phyloP scores from a whole-genome alignment of 1,140 invertebrate species.

The Rhopalosiphum padi region DNA sequence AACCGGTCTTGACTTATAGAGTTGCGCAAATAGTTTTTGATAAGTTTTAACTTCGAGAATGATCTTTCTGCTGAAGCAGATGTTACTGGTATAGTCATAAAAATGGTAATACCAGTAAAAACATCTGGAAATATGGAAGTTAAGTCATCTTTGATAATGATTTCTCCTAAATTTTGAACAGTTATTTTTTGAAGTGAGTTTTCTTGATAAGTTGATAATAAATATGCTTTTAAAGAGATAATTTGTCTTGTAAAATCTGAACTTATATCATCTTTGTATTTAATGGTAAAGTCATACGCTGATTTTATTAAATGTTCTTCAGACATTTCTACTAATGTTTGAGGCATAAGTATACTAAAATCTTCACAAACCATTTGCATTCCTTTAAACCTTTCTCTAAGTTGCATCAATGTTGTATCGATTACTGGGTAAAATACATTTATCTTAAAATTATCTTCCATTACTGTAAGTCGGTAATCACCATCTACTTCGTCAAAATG shows the following conservation, averaged over 20 bases:
- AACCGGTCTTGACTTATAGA: too few relatives aligned
- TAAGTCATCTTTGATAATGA: too few relatives aligned
- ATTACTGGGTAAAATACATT: not conserved
- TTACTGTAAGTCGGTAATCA: not conserved
- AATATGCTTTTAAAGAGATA: not conserved
- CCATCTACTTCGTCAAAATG: not conserved
- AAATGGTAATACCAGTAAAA: not conserved
- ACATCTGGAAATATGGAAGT: not conserved
- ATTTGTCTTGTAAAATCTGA: not conserved
- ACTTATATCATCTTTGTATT: not conserved
- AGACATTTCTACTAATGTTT: not conserved
- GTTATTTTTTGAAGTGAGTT: too few relatives aligned
- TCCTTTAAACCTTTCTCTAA: not conserved
- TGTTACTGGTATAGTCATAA: not conserved
- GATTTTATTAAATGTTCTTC: not conserved
- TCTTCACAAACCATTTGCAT: not conserved
- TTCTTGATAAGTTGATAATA: not conserved
- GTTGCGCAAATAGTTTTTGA: not conserved
- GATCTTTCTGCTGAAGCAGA: not conserved
- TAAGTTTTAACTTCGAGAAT: not conserved
- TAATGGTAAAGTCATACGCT: not conserved
- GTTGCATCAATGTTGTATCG: not conserved
- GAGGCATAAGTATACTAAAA: too few relatives aligned
- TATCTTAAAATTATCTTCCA: conserved; percentile 13
- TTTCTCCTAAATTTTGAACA: too few relatives aligned